Evolutionary conservation across 2,113 vertebrate species (phyloP), one percentile per base, ranked within the genome.

Genomic region (Sebastes fasciatus): DNA sequence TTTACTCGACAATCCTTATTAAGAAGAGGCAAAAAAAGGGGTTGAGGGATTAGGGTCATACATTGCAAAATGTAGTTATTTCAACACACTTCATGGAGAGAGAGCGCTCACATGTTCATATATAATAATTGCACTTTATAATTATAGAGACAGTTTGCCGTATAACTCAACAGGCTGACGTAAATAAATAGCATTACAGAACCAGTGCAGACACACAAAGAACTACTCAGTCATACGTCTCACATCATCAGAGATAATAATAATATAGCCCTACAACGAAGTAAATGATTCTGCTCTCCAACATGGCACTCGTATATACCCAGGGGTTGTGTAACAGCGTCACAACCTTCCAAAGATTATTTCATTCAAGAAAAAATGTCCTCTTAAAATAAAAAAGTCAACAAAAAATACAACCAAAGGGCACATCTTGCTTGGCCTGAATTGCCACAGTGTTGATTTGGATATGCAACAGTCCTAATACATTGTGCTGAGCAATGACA

Each of bases 81-180:
- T 89, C 90, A 92, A 89, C 90, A 92, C 82, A 88, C 83, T 86
- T 88, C 77, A 91, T 89, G 84, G 78, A 91, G 87, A 93, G 78
- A 91, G 87, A 93, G 93, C 83, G 82, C 85, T 93, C 89, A 88
- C 91, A 85, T 93, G 79, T 89, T 86, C 80, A 85, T 91, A 90
- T 93, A 91, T 91, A 90, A 94, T 95, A 96, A 96, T 94, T 95
- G 95, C 95, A 96, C 94, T 96, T 96, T 86, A 94, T 94, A 94
- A 93, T 93, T 82, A 89, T 94, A 86, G 85, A 94, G 92, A 93
- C 91, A 83, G 80, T 90, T 91, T 89, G 82, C 79, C 83, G 79
- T 89, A 80, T 85, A 85, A 83, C 69, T 86, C 86, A 89, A 83
- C 84, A 90, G 83, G 87, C 77, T n/a, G 45, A 92, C 85, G 80